Base-by-base conservation (phyloP, 2,888 invertebrate genomes). In the Fabriciana adippe region DNA sequence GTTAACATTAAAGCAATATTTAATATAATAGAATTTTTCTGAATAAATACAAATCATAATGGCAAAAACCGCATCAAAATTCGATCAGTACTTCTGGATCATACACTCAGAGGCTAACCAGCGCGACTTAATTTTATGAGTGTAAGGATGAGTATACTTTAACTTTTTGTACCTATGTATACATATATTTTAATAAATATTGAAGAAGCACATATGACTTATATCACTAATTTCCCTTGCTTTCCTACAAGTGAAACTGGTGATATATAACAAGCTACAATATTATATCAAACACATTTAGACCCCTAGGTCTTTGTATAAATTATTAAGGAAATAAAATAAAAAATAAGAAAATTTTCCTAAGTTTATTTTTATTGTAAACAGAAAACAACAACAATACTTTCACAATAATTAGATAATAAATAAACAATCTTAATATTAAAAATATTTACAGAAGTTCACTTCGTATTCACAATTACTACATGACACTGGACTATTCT, bases 371-470 rank as follows among this genome's bases (percentile, higher is more conserved):
- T 75, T 72, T 76, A 76, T 64, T 55, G 45, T 60, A 65, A 26
- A 57, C 57, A 59, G 81, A 84, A 78, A 88, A 83, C 77, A 87
- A 85, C 81, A 84, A 82, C 79, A 79, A 77, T 79, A 74, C 66
- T 63, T 59, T 53, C 66, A 35, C 35, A 35, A 60, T 55, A 62
- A 63, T 65, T 72, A 70, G 74, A 76, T 73, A 80, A 76, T 79
- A 83, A 78, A 76, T 80, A 81, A 85, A 81, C 59, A 73, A 64
- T 63, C 74, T 68, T 75, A 75, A 64, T 74, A 72, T 81, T 83
- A 84, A 77, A 77, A 81, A 81, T 85, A 92, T 92, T 86, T 91
- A 91, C 90, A 92, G 82, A 88, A 86, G 89, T 84, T 87, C 89
- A 89, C 86, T 81, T 80, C 78, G 78, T 79, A 78, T 77, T 79